Base-by-base conservation (phyloP, 2,797 vertebrate genomes). In the Erethizon dorsatum region DNA sequence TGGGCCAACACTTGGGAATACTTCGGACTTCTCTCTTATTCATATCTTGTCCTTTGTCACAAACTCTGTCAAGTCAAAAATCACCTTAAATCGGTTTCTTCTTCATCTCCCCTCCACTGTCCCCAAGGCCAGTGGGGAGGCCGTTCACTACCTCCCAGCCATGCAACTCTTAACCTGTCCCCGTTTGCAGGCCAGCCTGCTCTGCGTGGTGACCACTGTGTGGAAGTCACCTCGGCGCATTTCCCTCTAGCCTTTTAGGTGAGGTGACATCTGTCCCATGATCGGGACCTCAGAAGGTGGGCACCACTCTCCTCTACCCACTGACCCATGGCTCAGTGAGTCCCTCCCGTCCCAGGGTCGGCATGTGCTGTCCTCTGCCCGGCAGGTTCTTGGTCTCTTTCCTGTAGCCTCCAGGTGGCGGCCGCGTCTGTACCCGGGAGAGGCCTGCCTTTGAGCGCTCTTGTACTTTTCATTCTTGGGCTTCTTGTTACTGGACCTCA, bases 1-100 rank as follows among this genome's bases (percentile, higher is more conserved):
- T 85, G 65, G 45, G 67, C 17, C 45, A 26, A 28, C 91, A 54
- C 11, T 75, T 65, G 20, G n/a, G n/a, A 37, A 41, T 45, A 2
- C 71, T 84, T 94, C 57, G 67, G 28, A 67, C 31, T 47, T 37
- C 33, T 41, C 18, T 61, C n/a, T 94, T 73, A 41, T 78, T 95
- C 50, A 71, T 5, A 50, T 89, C 59, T 73, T 50, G 45, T 37
- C 63, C 7, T 50, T 96, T 28, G 80, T 31, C 22, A n/a, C 31
- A 22, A 93, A 83, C 37, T 89, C 69, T 71, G 37, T 93, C 59
- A 82, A n/a, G 31, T 91, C 77, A 41, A 41, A 57, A 96, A 87
- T 93, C 88, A 33, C 24, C 41, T 93, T 71, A 75, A 65, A n/a
- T 90, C 80, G 88, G 33, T 61, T 88, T 75, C 13, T 31, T 87